Base-by-base conservation (phyloP, 2,888 invertebrate genomes). In the Drosophila algonquin region DNA sequence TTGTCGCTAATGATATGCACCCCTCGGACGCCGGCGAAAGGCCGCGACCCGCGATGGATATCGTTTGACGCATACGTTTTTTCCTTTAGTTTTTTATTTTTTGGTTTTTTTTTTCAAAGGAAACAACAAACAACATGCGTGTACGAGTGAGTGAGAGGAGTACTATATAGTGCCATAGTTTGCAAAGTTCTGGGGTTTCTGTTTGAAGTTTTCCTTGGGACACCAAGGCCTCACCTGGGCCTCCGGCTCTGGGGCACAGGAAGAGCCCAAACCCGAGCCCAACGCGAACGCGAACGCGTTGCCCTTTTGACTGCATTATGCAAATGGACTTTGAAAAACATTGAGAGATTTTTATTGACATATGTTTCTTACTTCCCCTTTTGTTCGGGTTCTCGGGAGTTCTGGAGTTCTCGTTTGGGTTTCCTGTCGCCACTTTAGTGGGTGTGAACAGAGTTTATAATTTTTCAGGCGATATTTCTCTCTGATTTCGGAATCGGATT, bases 301-400 rank as follows among this genome's bases (percentile, higher is more conserved):
- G 84, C 87, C 90, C 89, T 89, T 89, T 89, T 89, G 90, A 90
- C 90, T 89, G 89, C 89, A 86, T 82, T 89, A 90, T 90, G 90
- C 85, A 89, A 88, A 88, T 88, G 82, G 68, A 54, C 62, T 70
- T 73, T 75, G 64, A 70, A 81, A 78, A 79, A 40, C 40, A 40
- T 40, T 40, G 40, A 40, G 77, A 87, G 89, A 82, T 81, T 86
- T 86, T 86, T 86, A 86, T 86, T 86, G 85, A 87, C 85, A 86
- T 86, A 86, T 87, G 89, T 86, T 84, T 88, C 40, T 88, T 67
- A 63, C 46, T 56, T 56, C 47, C 51, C 52, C 55, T 75, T 40
- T 40, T 71, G 68, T 53, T 68, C 64, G 63, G 61, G 64, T 53
- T 44, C 9, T 68, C 64, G 63, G 61, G 63, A 56, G 46, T n/a